Base-by-base conservation (phyloP, 2,888 invertebrate genomes). In the Norana najaformis region DNA sequence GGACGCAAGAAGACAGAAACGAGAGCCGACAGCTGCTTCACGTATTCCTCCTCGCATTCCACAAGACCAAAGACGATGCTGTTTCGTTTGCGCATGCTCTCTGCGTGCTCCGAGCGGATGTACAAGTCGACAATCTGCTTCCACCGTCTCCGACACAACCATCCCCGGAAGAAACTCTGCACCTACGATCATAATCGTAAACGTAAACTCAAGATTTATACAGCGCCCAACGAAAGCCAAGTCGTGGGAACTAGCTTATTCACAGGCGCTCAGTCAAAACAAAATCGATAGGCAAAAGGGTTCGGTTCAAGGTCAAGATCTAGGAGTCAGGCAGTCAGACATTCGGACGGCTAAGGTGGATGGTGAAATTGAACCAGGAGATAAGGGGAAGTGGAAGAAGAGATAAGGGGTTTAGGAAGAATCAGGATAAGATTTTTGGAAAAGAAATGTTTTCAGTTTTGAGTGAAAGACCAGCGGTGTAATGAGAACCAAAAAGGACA, bases 131-230 rank as follows among this genome's bases (percentile, higher is more conserved):
- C 98, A 90, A 98, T 98, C 95, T 98, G 98, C 95, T 98, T 98
- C 98, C 98, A 98, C 85, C 98, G 96, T 18, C 98, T 96, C 23
- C 98, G 96, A 94, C 98, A 98, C 90, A 98, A 95, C 98, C 98
- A 98, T 23, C 98, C 98, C 14, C 98, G 96, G 95, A 98, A 98
- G 95, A 98, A 98, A 94, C 98, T 98, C 96, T 98, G 97, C 34
- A 96, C 96, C 95, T 95, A 92, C 35, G 14, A 88, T 88, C 11
- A 37, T 41, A 20, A 37, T 41, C n/a, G n/a, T n/a, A n/a, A n/a
- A n/a, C n/a, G n/a, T n/a, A n/a, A n/a, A n/a, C n/a, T n/a, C n/a
- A n/a, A n/a, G n/a, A n/a, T n/a, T n/a, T n/a, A n/a, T n/a, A n/a
- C n/a, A n/a, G n/a, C n/a, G n/a, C n/a, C n/a, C n/a, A n/a, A n/a